Conservation (phyloP, 2,113 vertebrate genomes). For the human region GRCh38 chr6:97667001-97667500, state of each 20-base stretch:
- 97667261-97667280: background rate
- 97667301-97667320: background rate
- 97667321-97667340: background rate
- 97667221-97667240: background rate
- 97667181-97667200: background rate
- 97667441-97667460: background rate
- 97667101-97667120: background rate
- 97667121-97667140: background rate
- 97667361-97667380: background rate
- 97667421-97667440: background rate
- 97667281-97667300: background rate
- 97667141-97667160: background rate
- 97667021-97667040: background rate
- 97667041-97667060: background rate
- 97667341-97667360: constrained; percentile 13
- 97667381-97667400: background rate
- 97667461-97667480: background rate
- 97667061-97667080: background rate
- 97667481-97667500: constrained; percentile 13
- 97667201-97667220: background rate
- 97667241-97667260: background rate
- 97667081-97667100: background rate
- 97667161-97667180: background rate
- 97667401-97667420: background rate
- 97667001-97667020: background rate